Base-by-base conservation (phyloP, 2,888 invertebrate genomes). In the Lepetodrilus schrolli region DNA sequence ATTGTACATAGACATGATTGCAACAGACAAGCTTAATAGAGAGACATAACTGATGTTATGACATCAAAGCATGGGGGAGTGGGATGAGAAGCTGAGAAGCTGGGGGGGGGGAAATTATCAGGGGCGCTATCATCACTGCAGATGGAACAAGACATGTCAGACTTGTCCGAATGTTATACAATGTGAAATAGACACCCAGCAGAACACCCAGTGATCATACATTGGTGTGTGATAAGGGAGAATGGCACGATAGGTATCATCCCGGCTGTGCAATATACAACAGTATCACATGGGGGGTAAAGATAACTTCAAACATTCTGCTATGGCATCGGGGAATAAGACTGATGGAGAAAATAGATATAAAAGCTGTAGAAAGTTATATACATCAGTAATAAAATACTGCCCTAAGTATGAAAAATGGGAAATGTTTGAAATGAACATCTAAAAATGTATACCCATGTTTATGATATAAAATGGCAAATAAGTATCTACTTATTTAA, bases 251-350 rank as follows among this genome's bases (percentile, higher is more conserved):
- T 30, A 30, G 1, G 34, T 58, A 58, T 34, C 58, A 30, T 58
- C 58, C 58, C 58, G 34, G 58, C 58, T 58, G 58, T 23, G 58
- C 58, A 21, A 58, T 58, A 58, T 58, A 58, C 58, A 58, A 58
- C 30, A 23, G 26, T 58, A 58, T 58, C 58, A 58, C 26, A 58
- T 58, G 58, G 23, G 58, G 30, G 58, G 34, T 58, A 58, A 23
- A 5, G 58, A 17, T 43, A 43, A 17, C 2, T 34, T 10, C n/a
- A 30, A 58, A 58, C 58, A 58, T 7, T 17, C 58, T n/a, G n/a
- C 10, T 34, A 34, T n/a, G 23, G 17, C 34, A 8, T 34, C 1
- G 2, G 58, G 58, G 58, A 30, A 30, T 43, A 13, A n/a, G 17
- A n/a, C 17, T n/a, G 48, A 48, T 20, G 20, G 3, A 21, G 1